phyloP scores from a whole-genome alignment of 2,888 invertebrate species.

The Palloptera scutellata region DNA sequence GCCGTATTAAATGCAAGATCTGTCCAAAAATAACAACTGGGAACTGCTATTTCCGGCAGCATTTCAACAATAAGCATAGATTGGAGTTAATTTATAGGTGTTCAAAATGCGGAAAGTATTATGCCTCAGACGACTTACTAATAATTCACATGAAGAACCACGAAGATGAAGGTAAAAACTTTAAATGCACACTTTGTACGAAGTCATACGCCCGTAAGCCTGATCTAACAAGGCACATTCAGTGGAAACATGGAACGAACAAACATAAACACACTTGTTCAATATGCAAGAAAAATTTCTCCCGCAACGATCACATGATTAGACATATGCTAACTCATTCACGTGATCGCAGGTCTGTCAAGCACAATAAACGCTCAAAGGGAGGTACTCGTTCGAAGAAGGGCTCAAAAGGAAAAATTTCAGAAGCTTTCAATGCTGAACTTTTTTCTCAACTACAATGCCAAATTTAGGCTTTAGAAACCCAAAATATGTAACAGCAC shows the following conservation, averaged over 20 bases:
- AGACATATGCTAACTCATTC: conserved; percentile 70
- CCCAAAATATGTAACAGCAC: no score
- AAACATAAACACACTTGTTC: conserved; percentile 81
- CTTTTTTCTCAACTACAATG: no score
- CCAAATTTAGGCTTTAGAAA: no score
- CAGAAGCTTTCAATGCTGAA: no score
- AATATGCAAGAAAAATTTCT: conserved; percentile 86
- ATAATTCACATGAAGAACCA: conserved; percentile 80
- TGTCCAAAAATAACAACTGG: conserved; percentile 87
- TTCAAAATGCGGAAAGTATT: conserved; percentile 84
- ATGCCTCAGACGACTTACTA: conserved; percentile 75
- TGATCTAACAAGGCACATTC: conserved; percentile 85
- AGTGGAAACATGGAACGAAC: conserved; percentile 80
- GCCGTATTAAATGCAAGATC: conserved; percentile 74
- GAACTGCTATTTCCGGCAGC: conserved; percentile 88
- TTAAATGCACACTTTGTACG: conserved; percentile 84
- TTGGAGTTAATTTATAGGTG: conserved; percentile 89
- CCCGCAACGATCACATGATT: conserved; percentile 89
- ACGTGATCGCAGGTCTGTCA: conserved; percentile 6
- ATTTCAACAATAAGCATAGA: conserved; percentile 88
- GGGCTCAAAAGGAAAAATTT: no score
- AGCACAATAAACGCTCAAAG: no score
- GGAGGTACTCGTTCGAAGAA: no score
- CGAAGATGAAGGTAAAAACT: conserved; percentile 79
- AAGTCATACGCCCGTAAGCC: conserved; percentile 93